Evolutionary conservation across 1,140 invertebrate species (phyloP).

Genomic region (Lanistes nyassanus): DNA sequence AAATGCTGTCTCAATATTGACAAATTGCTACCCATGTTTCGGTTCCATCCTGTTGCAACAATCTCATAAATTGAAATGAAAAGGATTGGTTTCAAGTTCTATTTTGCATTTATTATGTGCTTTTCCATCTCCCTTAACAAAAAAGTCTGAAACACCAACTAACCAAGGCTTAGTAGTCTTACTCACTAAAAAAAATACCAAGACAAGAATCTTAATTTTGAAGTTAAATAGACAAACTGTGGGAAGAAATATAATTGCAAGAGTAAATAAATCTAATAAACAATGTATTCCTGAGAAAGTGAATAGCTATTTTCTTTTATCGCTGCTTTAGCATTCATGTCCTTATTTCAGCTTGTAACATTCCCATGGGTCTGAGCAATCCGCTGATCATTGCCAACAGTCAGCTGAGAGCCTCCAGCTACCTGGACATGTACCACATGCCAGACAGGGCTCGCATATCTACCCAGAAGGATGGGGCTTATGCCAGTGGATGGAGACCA

Average conservation of each 20-base stretch:
- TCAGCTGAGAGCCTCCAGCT: constrained; percentile 45
- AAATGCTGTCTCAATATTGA: too few relatives aligned
- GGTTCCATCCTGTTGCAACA: too few relatives aligned
- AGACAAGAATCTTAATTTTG: too few relatives aligned
- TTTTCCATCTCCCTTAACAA: too few relatives aligned
- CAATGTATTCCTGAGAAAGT: not conserved
- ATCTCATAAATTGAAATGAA: too few relatives aligned
- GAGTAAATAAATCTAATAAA: too few relatives aligned
- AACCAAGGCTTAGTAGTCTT: too few relatives aligned
- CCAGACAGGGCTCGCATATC: constrained; percentile 46
- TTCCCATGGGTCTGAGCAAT: constrained; percentile 53
- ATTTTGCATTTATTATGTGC: too few relatives aligned
- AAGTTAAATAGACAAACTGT: not conserved
- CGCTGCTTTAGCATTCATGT: not conserved
- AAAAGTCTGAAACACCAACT: too few relatives aligned
- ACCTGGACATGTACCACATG: constrained; percentile 35
- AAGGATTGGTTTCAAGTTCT: too few relatives aligned
- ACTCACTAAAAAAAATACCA: too few relatives aligned
- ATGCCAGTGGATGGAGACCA: constrained; percentile 52
- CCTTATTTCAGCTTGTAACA: constrained; percentile 47
- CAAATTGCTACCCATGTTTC: too few relatives aligned
- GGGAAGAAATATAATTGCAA: not conserved
- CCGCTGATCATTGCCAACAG: constrained; percentile 35
- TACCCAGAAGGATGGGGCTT: constrained; percentile 41
- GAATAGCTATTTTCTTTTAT: not conserved